Conservation (phyloP, 2,797 vertebrate species). For the Eulemur albifrons region DNA sequence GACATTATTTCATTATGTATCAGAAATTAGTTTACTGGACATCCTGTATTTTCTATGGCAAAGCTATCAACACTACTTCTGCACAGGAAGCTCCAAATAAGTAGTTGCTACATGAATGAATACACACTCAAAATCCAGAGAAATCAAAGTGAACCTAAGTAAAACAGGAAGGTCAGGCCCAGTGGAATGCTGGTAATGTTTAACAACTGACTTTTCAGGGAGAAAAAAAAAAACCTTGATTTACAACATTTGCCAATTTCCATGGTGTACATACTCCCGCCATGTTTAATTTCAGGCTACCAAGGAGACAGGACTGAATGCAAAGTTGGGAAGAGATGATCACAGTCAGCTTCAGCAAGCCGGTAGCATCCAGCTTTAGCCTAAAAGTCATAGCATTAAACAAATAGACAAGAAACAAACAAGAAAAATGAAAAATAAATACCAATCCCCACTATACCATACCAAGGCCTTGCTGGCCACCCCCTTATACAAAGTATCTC, state of each 20-base stretch:
- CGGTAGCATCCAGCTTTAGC: neutral
- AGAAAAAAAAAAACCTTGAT: neutral
- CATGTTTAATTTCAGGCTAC: neutral
- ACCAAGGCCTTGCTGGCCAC: neutral
- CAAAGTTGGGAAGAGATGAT: neutral
- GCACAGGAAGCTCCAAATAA: neutral
- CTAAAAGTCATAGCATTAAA: neutral
- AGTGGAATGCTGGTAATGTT: neutral
- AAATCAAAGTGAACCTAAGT: neutral
- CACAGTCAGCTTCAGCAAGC: neutral
- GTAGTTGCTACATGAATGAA: neutral
- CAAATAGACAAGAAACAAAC: neutral
- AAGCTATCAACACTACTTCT: neutral
- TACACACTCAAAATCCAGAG: neutral
- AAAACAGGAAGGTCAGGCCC: neutral
- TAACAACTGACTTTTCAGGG: neutral
- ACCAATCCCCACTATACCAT: fast-evolving
- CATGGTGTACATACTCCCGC: neutral
- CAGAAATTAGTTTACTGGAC: neutral
- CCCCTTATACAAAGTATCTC: neutral
- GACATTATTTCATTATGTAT: neutral
- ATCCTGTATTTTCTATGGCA: neutral
- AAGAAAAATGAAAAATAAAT: neutral
- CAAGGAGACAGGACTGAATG: neutral
- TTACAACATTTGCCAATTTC: neutral